Evolutionary conservation across 1,140 invertebrate genomes (phyloP), one percentile per base, ranked within the genome.

Genomic region (Cotesia glomerata): DNA sequence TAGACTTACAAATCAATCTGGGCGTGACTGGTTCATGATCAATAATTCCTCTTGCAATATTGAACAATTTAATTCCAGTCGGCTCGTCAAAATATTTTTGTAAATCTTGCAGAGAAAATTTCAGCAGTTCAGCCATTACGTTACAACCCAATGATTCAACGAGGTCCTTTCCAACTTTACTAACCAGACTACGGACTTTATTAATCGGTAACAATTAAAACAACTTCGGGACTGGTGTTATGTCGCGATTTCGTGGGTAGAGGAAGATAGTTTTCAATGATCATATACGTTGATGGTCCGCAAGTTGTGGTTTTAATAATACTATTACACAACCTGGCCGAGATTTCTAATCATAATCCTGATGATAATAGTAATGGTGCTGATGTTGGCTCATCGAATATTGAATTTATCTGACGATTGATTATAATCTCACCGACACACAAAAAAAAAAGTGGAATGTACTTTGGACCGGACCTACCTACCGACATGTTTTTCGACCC

Each of bases 51-150:
- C 92, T 89, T 14, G 95, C 93, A 69, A 98, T 92, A 79, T 95
- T 91, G 82, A 94, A 95, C 11, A 99, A 83, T 95, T 95, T 97
- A 1, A 88, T 95, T 93, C 93, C 94, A 78, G 91, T 95, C 88
- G 96, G 96, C 32, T 93, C 91, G 81, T 95, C 95, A 84, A 95
- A 96, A 77, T 87, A 88, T 73, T 89, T 84, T 75, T 92, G 89
- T 13, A 98, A 85, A 72, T 94, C 89, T 74, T 90, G 88, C 76
- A 93, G 88, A 3, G 90, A 88, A 81, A 93, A 93, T 72, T 89
- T 88, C 7, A 90, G 79, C 9, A 98, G 82, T 79, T 98, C 93
- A 13, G 88, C 90, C 92, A 98, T 95, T 16, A 90, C 92, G 76
- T 91, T 91, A 72, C 96, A 92, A 59, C 90, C 88, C 0, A 98